phyloP scores from a whole-genome alignment of 1,140 invertebrate species.

The Drosophila ogumai region DNA sequence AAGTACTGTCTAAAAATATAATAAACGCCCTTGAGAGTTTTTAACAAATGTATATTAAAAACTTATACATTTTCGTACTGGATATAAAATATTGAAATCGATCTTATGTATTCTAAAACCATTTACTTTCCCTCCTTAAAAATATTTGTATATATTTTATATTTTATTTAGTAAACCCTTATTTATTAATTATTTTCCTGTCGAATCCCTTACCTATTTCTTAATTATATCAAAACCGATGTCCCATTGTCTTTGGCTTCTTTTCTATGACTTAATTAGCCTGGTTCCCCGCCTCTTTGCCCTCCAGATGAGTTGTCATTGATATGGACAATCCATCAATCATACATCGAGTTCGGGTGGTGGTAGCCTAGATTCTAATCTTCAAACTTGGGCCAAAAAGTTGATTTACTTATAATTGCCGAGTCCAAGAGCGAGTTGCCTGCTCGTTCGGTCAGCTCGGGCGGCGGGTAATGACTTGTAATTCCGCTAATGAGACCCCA shows the following conservation, averaged over 20 bases:
- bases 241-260: slow-evolving; percentile 7
- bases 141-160: not conserved
- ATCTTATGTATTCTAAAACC: not conserved
- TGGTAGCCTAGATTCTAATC: slow-evolving; percentile 67
- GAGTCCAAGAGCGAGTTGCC: slow-evolving; percentile 37
- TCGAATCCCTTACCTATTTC: not conserved
- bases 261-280: slow-evolving; percentile 51
- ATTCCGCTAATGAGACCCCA: slow-evolving; percentile 80
- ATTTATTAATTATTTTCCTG: not conserved
- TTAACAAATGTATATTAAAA: not conserved
- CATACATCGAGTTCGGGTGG: slow-evolving; percentile 59
- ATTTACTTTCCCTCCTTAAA: not conserved
- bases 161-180: not conserved
- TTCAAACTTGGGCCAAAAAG: slow-evolving; percentile 68
- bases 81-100: not conserved
- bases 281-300: not conserved
- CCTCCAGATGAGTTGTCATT: slow-evolving; percentile 66
- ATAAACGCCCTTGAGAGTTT: accelerated
- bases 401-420: slow-evolving; percentile 85
- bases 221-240: slow-evolving; percentile 11
- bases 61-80: no score
- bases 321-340: slow-evolving; percentile 80
- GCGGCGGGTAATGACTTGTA: slow-evolving; percentile 80
- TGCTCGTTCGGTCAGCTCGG: slow-evolving; percentile 37
- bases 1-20: not conserved